Percentiles rank a stretch among this genome's conserved stretches.
Evolutionary conservation across 2,113 vertebrate species (phyloP).

Genomic region (Mugil cephalus): DNA sequence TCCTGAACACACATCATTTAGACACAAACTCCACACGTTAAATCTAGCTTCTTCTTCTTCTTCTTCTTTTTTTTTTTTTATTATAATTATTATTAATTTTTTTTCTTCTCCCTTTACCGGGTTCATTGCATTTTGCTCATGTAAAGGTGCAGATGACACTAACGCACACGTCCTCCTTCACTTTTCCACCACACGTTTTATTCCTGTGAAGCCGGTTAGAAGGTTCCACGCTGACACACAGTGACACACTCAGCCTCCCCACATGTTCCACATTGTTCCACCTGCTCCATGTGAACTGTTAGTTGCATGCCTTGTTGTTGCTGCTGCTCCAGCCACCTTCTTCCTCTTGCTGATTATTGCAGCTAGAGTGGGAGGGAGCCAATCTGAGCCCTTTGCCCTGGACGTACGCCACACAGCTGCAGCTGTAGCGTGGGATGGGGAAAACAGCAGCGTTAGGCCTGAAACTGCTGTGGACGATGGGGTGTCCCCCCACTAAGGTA

Average conservation of each 20-base stretch:
- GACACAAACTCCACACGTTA: conserved; percentile 21
- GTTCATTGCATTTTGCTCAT: conserved; percentile 46
- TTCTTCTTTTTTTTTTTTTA: too few species aligned
- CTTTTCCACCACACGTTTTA: conserved; percentile 47
- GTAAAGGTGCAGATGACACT: conserved; percentile 43
- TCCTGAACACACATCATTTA: conserved; percentile 36
- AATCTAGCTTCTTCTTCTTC: neutral
- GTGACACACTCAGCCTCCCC: conserved; percentile 70
- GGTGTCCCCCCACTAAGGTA: conserved; percentile 84
- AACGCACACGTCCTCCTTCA: conserved; percentile 43
- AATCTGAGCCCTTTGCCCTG: conserved; percentile 85
- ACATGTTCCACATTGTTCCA: conserved; percentile 74
- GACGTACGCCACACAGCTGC: conserved; percentile 84
- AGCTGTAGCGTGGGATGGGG: conserved; percentile 86
- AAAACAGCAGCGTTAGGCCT: conserved; percentile 85
- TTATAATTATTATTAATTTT: too few species aligned
- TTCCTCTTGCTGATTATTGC: conserved; percentile 89
- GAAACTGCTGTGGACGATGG: conserved; percentile 86
- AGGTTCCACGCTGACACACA: too few species aligned
- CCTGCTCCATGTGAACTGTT: conserved; percentile 82
- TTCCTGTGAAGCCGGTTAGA: conserved; percentile 43
- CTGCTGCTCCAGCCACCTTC: conserved; percentile 88
- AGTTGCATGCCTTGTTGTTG: conserved; percentile 86
- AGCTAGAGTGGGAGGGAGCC: conserved; percentile 87
- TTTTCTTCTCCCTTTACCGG: neutral